Evolutionary conservation across 2,113 vertebrate genomes (phyloP), one percentile per base, ranked within the genome.

Genomic region (Bostrychus sinensis): DNA sequence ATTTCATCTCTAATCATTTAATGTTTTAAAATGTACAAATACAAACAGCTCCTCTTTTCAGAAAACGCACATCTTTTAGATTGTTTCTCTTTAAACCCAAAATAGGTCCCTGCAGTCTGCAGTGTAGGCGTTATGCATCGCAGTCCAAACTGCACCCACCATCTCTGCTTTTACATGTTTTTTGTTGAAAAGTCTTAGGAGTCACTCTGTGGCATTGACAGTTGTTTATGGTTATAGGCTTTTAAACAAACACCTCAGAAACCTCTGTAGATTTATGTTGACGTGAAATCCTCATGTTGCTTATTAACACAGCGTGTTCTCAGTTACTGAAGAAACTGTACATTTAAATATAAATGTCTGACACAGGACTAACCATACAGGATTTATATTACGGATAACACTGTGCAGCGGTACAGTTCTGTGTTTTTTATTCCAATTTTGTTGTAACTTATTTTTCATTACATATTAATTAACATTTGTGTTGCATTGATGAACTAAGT

Each of bases 301-400:
- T 45, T 25, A 62, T 54, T 17, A 17, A 23, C 51, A 77, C 70
- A 60, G 57, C 30, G 36, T 73, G 28, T 60, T 62, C 66, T 16
- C n/a, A 61, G 78, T 82, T 69, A 63, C 78, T 72, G 78, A 76
- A 62, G 25, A 41, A 50, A 34, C 13, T 65, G 58, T 17, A 28
- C 14, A 50, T 61, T 36, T 17, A 56, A 28, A 16, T 59, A 16
- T 45, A 53, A 56, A 56, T 67, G 42, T 4, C 53, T 23, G 9
- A 38, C 19, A 68, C 30, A 14, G 23, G 62, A 61, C 46, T 60
- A 10, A 60, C 30, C 62, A 43, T 55, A n/a, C 7, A 61, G 30
- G 5, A 32, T 50, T 7, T 9, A 2, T 8, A 53, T 36, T 13
- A 13, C 26, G 51, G 25, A 61, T 34, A 7, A 54, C 3, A 61